Base-by-base conservation (phyloP, 2,888 invertebrate species). In the Drosophila lutescens region DNA sequence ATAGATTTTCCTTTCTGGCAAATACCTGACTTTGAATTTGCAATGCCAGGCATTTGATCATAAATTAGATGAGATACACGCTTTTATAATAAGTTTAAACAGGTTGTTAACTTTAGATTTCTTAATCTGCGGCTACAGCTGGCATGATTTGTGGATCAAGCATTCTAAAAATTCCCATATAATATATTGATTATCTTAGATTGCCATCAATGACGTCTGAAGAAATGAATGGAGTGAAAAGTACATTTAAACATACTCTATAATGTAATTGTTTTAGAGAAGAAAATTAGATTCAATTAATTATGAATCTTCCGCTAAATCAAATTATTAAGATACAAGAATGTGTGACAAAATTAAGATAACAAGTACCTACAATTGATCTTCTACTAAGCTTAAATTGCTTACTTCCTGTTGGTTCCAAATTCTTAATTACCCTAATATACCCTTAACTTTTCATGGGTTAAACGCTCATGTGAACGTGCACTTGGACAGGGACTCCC, bases 401-500 rank as follows among this genome's bases (percentile, higher is more conserved):
- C 7, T 12, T 4, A 7, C 38, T 51, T 23, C 23, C 7, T 10
- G 26, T 10, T 30, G 2, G 3, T 47, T 32, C 2, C 15, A 2
- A 6, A 47, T 12, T 17, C 26, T 30, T 2, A 15, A 58, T 9
- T 26, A 15, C 40, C 59, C n/a, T 6, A 6, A 26, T 26, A 6
- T 26, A 26, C 26, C 26, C 26, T 26, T 26, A 26, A 26, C 26
- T 32, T 5, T 5, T 8, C 2, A 20, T 12, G 34, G 32, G 13
- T 4, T 6, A 51, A 32, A 20, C 32, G 34, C 17, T 10, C 30
- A 17, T 44, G 70, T 38, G 63, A 76, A 85, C 84, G 89, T 85
- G 84, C 88, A 63, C 59, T 88, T 77, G 73, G 76, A 59, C 84
- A 84, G 86, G 89, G 67, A 67, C 77, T 40, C 57, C 54, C 20